Evolutionary conservation across 2,888 invertebrate species (phyloP), one percentile per base, ranked within the genome.

Genomic region (Melinopterus prodromus): DNA sequence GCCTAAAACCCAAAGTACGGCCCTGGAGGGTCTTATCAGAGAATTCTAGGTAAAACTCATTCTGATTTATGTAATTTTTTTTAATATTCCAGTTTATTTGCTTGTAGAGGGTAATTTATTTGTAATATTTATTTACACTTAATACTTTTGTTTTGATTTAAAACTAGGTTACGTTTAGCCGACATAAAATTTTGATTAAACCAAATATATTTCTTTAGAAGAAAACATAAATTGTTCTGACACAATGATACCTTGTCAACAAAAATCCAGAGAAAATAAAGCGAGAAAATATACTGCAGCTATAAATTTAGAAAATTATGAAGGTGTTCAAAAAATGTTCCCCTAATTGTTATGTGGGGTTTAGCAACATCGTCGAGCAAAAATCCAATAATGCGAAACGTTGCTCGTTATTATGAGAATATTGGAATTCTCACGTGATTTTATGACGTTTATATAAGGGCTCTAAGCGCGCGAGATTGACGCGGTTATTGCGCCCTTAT

Each of bases 371-470:
- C 53, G 12, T 12, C 5, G 53, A 53, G 53, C 53, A 53, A 53
- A 53, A 53, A 53, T 53, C 53, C 53, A 53, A 53, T 53, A 53
- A 53, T 53, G 53, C 53, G 53, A 12, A 53, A 53, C 2, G 0
- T 53, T 26, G 26, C 26, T 26, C 12, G 53, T 53, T 12, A 53
- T 53, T 53, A 53, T 53, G 53, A 12, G 53, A 7, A 53, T 53
- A 53, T 53, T 53, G 53, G 53, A 53, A 53, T 53, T 53, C 26
- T 1, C 26, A 53, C 53, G 53, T 53, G 53, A 53, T 53, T 53
- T 53, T 53, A 53, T 53, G 53, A 53, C 53, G 53, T 53, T 53
- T 53, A 53, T 53, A 53, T 53, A 53, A 53, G 53, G 53, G 53
- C 53, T 53, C 12, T n/a, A n/a, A 7, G 53, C 53, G 53, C 53